Evolutionary conservation across 1,140 invertebrate genomes (phyloP).

Genomic region (Drosophila lowei): DNA sequence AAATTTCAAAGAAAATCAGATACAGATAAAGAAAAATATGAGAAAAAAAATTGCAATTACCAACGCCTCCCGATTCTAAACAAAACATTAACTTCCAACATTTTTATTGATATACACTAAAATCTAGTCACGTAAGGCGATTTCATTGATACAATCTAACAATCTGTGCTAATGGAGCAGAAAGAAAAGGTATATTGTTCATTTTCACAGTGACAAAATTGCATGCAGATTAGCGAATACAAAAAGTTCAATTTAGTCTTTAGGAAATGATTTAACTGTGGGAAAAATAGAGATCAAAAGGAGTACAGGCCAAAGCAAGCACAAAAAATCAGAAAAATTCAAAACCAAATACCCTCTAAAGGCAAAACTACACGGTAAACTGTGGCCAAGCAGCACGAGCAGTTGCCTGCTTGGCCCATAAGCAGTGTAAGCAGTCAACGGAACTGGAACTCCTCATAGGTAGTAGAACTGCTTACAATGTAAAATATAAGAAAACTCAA

Average conservation of each 20-base stretch:
- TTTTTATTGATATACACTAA: slow-evolving; percentile 59
- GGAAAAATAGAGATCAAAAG: slow-evolving; percentile 21
- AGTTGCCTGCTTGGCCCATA: background rate
- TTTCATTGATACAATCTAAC: slow-evolving; percentile 38
- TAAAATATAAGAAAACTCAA: slow-evolving; percentile 5
- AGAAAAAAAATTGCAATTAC: slow-evolving; percentile 12
- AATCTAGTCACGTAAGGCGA: slow-evolving; percentile 45
- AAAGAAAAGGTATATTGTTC: too few species aligned
- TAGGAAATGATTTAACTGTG: slow-evolving; percentile 25
- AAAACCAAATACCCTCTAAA: slow-evolving; percentile 9
- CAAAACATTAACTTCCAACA: slow-evolving; percentile 63
- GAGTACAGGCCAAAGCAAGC: slow-evolving; percentile 24
- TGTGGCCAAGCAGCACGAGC: too few species aligned
- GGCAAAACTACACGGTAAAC: slow-evolving; percentile 36
- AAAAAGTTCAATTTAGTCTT: slow-evolving; percentile 39
- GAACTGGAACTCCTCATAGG: background rate
- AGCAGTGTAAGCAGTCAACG: slow-evolving; percentile 20
- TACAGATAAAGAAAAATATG: background rate
- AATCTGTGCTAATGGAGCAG: slow-evolving; percentile 30
- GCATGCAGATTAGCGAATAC: slow-evolving; percentile 42
- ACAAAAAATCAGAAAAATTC: background rate
- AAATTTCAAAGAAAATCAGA: slow-evolving; percentile 18
- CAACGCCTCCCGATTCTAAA: slow-evolving; percentile 24
- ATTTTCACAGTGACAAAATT: slow-evolving; percentile 22
- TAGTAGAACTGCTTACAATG: slow-evolving; percentile 25